Percentiles rank a stretch among this genome's conserved stretches.
These are phyloP conservation scores for Datnioides undecimradiatus DNA, from an alignment of 2,113 vertebrate genomes.

Conservation along the genomic window DNA sequence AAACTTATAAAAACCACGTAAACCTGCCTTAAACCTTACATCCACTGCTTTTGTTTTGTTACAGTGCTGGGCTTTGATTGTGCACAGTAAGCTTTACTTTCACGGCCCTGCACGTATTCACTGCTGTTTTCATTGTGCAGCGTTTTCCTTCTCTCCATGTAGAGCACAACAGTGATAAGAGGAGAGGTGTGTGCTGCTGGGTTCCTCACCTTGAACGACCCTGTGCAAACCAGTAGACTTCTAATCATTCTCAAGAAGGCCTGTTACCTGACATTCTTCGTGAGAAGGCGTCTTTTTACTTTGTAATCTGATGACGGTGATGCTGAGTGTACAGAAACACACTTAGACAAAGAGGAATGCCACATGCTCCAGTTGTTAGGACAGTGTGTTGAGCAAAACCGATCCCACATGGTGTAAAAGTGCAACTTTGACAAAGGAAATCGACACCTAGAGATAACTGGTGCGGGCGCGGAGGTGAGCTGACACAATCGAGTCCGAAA, in stretches of 20 bases:
- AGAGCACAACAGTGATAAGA: not conserved
- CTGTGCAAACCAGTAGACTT: not conserved
- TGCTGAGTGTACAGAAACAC: not conserved
- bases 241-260: no score
- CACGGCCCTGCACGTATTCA: not conserved
- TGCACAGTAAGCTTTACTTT: no score
- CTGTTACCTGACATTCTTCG: not conserved
- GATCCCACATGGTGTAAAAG: slow-evolving; percentile 5
- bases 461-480: not conserved
- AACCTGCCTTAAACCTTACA: not conserved
- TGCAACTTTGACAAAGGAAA: slow-evolving; percentile 3
- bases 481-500: not conserved
- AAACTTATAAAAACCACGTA: no score
- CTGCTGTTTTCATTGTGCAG: not conserved
- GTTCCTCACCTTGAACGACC: slow-evolving; percentile 9
- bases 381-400: not conserved
- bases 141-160: not conserved
- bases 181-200: not conserved
- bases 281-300: not conserved
- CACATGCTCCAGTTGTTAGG: not conserved
- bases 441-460: not conserved
- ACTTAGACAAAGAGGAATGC: not conserved
- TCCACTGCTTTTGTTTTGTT: not conserved
- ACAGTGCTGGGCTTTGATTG: no score
- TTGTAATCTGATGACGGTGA: not conserved